Evolutionary conservation across 1,140 invertebrate genomes (phyloP).

Genomic region (Drosophila insularis): DNA sequence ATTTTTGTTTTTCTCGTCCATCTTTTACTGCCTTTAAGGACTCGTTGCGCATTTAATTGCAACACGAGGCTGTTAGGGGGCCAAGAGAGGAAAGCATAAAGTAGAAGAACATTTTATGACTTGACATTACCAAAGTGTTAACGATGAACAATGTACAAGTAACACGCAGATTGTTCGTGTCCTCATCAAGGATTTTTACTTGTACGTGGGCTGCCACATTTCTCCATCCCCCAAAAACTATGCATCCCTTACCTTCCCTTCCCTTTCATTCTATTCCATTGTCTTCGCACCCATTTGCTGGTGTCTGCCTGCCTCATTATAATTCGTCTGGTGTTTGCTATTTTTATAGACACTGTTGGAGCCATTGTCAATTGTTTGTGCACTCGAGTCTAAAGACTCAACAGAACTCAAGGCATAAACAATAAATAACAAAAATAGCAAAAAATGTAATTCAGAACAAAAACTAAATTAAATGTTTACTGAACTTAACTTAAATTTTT

Average conservation of each 20-base stretch:
- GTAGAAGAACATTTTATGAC: conserved; percentile 14
- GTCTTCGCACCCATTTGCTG: neutral
- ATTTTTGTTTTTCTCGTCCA: too few relatives aligned
- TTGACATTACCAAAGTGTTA: conserved; percentile 27
- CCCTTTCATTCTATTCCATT: neutral
- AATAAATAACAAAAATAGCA: conserved; percentile 7
- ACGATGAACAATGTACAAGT: conserved; percentile 24
- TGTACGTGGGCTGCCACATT: conserved; percentile 7
- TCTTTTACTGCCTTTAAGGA: neutral
- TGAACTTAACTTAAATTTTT: neutral
- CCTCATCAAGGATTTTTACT: conserved; percentile 19
- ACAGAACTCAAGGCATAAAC: conserved; percentile 11
- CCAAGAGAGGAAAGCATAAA: neutral
- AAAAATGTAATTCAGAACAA: neutral
- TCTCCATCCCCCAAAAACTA: neutral
- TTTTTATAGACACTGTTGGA: conserved; percentile 57
- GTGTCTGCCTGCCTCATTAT: conserved; percentile 48
- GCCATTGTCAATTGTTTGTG: conserved; percentile 34
- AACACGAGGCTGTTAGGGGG: neutral
- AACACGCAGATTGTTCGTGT: conserved; percentile 16
- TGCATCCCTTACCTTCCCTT: neutral
- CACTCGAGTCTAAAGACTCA: conserved; percentile 3
- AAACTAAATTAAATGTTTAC: conserved; percentile 11
- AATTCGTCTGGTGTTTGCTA: conserved; percentile 62
- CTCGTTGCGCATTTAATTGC: conserved; percentile 7